These are phyloP conservation scores for Chrysomela aeneicollis DNA, from an alignment of 2,888 invertebrate species.

Conservation along the genomic window DNA sequence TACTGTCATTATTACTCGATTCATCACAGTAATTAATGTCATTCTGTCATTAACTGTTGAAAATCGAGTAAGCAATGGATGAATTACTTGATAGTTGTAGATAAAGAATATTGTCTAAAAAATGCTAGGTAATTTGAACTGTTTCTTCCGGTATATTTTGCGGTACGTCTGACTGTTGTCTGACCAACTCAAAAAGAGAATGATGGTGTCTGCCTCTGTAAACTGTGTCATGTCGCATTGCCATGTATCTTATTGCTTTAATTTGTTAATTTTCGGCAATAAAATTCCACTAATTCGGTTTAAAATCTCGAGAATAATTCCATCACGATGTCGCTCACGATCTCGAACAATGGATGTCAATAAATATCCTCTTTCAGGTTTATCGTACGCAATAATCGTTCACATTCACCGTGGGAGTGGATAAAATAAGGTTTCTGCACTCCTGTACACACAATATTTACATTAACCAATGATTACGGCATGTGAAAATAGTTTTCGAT, in stretches of 20 bases:
- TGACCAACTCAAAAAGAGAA: neutral
- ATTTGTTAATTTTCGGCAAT: conserved; percentile 32
- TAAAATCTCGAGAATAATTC: conserved; percentile 21
- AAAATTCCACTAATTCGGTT: conserved; percentile 20
- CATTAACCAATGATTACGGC: too few relatives aligned
- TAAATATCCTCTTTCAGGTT: conserved; percentile 15
- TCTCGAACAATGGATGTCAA: conserved; percentile 6
- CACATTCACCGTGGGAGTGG: too few relatives aligned
- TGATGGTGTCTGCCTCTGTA: neutral
- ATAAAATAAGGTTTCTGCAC: too few relatives aligned
- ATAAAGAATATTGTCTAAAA: too few relatives aligned
- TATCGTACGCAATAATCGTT: neutral
- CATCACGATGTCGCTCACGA: conserved; percentile 11
- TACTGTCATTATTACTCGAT: too few relatives aligned
- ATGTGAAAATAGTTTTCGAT: too few relatives aligned
- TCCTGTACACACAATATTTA: too few relatives aligned
- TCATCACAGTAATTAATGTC: too few relatives aligned
- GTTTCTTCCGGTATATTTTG: neutral
- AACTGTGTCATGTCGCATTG: conserved; percentile 33
- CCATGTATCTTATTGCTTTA: conserved; percentile 28
- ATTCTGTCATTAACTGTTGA: too few relatives aligned
- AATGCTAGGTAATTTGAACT: too few relatives aligned
- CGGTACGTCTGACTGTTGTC: neutral
- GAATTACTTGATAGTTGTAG: too few relatives aligned
- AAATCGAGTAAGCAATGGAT: too few relatives aligned